A percentile compares a stretch with the other conserved stretches of the same genome.
Conservation (phyloP, 2,888 invertebrate species). For the Aporophyla lueneburgensis region DNA sequence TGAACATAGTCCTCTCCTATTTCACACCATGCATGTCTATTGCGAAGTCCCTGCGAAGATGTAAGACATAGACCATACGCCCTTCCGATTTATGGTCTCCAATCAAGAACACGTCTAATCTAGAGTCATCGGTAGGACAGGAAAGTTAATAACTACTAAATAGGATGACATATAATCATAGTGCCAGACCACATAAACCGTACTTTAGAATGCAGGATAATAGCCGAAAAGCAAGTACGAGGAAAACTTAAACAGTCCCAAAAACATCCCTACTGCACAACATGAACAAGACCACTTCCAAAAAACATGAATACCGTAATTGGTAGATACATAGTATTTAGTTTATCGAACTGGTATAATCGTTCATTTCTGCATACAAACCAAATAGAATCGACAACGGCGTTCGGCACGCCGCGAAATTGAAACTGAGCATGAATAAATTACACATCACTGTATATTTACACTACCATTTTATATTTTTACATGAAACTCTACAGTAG, state of each 20-base stretch:
- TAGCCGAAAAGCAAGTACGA: background rate
- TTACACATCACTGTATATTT: constrained; percentile 58
- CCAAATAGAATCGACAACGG: constrained; percentile 38
- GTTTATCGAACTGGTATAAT: constrained; percentile 39
- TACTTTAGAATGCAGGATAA: background rate
- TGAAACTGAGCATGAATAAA: constrained; percentile 67
- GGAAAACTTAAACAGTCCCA: too few relatives aligned
- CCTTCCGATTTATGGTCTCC: background rate
- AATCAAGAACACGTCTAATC: background rate
- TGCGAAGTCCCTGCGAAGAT: background rate
- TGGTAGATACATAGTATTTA: constrained; percentile 25
- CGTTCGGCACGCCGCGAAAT: constrained; percentile 54
- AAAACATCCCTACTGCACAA: background rate
- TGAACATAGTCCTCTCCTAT: too few relatives aligned
- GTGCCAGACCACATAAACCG: background rate
- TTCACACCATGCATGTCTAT: background rate
- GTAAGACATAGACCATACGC: background rate
- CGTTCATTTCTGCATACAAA: constrained; percentile 50
- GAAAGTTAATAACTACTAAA: background rate
- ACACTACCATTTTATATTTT: constrained; percentile 52
- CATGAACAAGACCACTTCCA: background rate
- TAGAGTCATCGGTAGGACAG: background rate
- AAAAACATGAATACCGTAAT: background rate
- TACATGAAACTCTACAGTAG: constrained; percentile 16
- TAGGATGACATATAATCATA: background rate